Conservation (phyloP, 2,113 vertebrate genomes). For the Anguilla japonica region DNA sequence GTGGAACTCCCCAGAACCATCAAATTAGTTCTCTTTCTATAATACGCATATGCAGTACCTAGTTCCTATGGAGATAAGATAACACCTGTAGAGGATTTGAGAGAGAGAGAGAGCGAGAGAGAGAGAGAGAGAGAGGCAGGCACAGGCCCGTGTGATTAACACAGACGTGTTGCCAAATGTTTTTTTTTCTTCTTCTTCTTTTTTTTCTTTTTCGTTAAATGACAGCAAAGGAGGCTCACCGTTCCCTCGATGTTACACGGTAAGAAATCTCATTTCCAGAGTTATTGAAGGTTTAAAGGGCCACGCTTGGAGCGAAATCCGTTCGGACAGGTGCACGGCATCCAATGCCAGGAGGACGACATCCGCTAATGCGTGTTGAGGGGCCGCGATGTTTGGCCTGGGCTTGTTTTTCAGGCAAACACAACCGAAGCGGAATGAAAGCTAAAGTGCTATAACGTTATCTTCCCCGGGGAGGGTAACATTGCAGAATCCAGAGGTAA, state of each 20-base stretch:
- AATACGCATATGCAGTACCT: neutral
- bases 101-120: no score
- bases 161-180: neutral
- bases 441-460: slow-evolving; percentile 16
- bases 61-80: neutral
- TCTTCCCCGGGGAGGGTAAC: slow-evolving; percentile 21
- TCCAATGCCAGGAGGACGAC: slow-evolving; percentile 21
- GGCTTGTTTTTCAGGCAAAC: slow-evolving; percentile 32
- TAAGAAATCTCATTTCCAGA: neutral
- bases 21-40: neutral
- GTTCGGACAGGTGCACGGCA: slow-evolving; percentile 49
- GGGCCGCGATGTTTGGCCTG: slow-evolving; percentile 15
- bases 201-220: neutral
- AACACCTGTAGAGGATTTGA: neutral
- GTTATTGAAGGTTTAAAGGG: slow-evolving; percentile 25
- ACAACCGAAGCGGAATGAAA: slow-evolving; percentile 21
- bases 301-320: slow-evolving; percentile 38
- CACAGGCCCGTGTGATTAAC: neutral
- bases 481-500: slow-evolving; percentile 3
- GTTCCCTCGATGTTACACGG: neutral
- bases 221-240: neutral
- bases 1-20: neutral
- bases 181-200: neutral
- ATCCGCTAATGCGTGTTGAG: slow-evolving; percentile 20
- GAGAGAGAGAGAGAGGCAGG: neutral